Percentiles rank a stretch among this genome's conserved stretches.
Evolutionary conservation across 2,113 vertebrate species (phyloP).

Genomic region (Pseudolaguvia tuberculata): DNA sequence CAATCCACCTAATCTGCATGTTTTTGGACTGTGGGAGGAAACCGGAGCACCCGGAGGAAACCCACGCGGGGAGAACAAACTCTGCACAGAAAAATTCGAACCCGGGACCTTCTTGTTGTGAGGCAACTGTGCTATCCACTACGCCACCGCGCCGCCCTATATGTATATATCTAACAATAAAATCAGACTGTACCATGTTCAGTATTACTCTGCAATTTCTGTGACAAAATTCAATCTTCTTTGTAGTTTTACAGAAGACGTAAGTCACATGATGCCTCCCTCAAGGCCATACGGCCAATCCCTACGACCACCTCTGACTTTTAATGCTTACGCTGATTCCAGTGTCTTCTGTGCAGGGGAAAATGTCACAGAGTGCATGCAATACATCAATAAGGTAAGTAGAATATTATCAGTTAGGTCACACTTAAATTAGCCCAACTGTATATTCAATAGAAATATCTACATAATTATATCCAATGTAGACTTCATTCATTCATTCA

Average conservation of each 20-base stretch:
- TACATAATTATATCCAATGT: too few relatives aligned
- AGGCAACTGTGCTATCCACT: too few relatives aligned
- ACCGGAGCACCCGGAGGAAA: too few relatives aligned
- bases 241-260: slow-evolving; percentile 66
- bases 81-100: too few relatives aligned
- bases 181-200: background rate
- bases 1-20: too few relatives aligned
- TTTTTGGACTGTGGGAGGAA: too few relatives aligned
- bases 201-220: background rate
- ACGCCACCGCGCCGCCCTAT: too few relatives aligned
- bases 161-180: background rate
- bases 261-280: slow-evolving; percentile 70
- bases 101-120: too few relatives aligned
- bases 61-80: too few relatives aligned
- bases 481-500: too few relatives aligned
- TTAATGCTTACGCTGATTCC: slow-evolving; percentile 65
- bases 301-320: slow-evolving; percentile 69
- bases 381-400: slow-evolving; percentile 83
- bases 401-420: background rate
- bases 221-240: background rate
- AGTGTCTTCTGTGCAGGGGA: slow-evolving; percentile 87
- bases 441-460: too few relatives aligned
- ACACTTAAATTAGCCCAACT: too few relatives aligned
- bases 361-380: slow-evolving; percentile 85
- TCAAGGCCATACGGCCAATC: slow-evolving; percentile 71